Conservation (phyloP, 1,140 invertebrate species). For the Drosophila lowei region DNA sequence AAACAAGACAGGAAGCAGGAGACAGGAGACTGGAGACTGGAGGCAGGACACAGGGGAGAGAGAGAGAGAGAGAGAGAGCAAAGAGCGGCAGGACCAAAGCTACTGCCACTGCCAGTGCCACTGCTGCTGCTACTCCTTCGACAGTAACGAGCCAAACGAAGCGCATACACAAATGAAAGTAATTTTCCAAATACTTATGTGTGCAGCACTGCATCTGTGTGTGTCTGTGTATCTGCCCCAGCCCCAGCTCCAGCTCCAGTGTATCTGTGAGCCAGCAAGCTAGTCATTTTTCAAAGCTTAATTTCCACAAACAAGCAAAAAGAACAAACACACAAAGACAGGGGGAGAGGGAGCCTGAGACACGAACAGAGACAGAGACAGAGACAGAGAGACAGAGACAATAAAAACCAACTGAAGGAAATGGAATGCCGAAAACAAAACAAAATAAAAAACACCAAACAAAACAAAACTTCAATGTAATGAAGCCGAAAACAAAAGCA, state of each 20-base stretch:
- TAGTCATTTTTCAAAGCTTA: conserved; percentile 77
- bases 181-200: conserved; percentile 77
- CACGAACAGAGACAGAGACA: neutral
- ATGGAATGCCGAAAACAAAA: conserved; percentile 11
- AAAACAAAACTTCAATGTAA: conserved; percentile 49
- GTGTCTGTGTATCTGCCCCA: neutral
- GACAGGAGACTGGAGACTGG: conserved; percentile 6
- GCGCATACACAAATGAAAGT: conserved; percentile 73
- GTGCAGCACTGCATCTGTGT: conserved; percentile 31
- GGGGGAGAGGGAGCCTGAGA: neutral
- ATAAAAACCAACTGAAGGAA: conserved; percentile 36
- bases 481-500: conserved; percentile 51
- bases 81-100: neutral
- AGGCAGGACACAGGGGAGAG: neutral
- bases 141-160: conserved; percentile 74
- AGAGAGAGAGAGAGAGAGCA: neutral
- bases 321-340: conserved; percentile 13
- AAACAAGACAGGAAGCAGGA: conserved; percentile 45
- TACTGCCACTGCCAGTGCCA: neutral
- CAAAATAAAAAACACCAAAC: neutral
- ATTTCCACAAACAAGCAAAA: conserved; percentile 68
- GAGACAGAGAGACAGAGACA: conserved; percentile 14
- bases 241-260: neutral
- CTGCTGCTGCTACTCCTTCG: conserved; percentile 28
- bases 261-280: conserved; percentile 20